Evolutionary conservation across 2,113 vertebrate genomes (phyloP), one percentile per base, ranked within the genome.

Genomic region (Gavialis gangeticus): DNA sequence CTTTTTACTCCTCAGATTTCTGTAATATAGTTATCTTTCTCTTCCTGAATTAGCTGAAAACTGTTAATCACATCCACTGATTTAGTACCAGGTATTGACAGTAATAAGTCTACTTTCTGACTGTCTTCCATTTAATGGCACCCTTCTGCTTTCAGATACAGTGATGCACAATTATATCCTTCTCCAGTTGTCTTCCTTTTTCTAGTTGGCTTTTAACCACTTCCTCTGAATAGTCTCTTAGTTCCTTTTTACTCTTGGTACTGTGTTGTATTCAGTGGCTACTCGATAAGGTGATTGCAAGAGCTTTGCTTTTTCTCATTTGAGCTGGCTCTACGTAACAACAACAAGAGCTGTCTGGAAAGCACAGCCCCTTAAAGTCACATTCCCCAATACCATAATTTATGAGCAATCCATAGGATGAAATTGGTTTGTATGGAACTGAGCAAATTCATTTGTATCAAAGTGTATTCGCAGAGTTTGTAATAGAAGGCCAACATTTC

Each of bases 391-490:
- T n/a, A 89, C 12, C 8, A 60, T 8, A 54, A 30, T 25, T 62
- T 56, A 15, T 19, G 17, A 89, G 4, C 1, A 25, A 2, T 18
- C 64, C 11, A 27, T 1, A 46, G n/a, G 46, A 79, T 46, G 19
- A 88, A 67, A 56, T 21, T 46, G 71, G 55, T 27, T 59, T 79
- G 9, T 54, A 54, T 1, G 1, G 34, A 85, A 34, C 4, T 0
- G 17, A 85, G 1, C 17, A 34, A 63, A 18, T 28, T 86, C 46
- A n/a, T 91, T 89, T 81, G 46, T 75, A 75, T 90, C 6, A 34
- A 84, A 90, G 6, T 1, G 0, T 66, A 57, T 57, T 84, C 14
- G 66, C 6, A 64, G 64, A 55, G 0, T 4, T 17, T 58, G 13
- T 37, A 87, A 94, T 12, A 62, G 87, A 87, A 67, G 5, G 60